Conservation (phyloP, 2,888 invertebrate genomes). For the Trimorus sp. region DNA sequence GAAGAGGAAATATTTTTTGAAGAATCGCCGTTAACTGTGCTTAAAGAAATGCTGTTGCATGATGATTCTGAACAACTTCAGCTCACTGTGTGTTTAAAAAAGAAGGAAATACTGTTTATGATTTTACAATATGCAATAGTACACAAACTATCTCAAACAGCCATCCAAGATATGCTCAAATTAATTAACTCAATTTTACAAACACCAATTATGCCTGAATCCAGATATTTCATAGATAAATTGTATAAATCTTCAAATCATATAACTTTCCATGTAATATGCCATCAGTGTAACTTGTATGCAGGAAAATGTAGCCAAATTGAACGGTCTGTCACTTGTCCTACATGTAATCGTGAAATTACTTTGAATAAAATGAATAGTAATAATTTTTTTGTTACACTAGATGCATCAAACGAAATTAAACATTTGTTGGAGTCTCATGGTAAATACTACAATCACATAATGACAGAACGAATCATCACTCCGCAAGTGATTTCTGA, state of each 20-base stretch:
- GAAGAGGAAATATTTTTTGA: no score
- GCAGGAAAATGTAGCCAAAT: slow-evolving; percentile 5
- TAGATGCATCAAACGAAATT: slow-evolving; percentile 17
- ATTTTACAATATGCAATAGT: slow-evolving; percentile 13
- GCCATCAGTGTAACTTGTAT: slow-evolving; percentile 27
- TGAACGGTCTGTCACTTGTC: background rate
- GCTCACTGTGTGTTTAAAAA: background rate
- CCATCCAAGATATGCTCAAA: slow-evolving; percentile 19
- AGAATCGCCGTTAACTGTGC: no score
- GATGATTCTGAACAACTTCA: background rate
- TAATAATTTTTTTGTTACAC: slow-evolving; percentile 38
- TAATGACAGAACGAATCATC: slow-evolving; percentile 17
- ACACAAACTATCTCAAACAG: slow-evolving; percentile 17
- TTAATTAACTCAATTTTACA: slow-evolving; percentile 32
- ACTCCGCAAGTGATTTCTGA: background rate
- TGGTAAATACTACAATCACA: slow-evolving; percentile 15
- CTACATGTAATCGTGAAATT: slow-evolving; percentile 23
- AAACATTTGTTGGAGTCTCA: slow-evolving; percentile 17
- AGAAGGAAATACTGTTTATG: slow-evolving; percentile 21
- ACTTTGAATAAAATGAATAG: background rate
- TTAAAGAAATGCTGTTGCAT: background rate
- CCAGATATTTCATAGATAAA: slow-evolving; percentile 30
- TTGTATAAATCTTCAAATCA: slow-evolving; percentile 12
- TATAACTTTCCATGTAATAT: slow-evolving; percentile 30
- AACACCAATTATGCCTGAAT: slow-evolving; percentile 5